Conservation (phyloP, 2,888 invertebrate species). For the Corbicula japonica region DNA sequence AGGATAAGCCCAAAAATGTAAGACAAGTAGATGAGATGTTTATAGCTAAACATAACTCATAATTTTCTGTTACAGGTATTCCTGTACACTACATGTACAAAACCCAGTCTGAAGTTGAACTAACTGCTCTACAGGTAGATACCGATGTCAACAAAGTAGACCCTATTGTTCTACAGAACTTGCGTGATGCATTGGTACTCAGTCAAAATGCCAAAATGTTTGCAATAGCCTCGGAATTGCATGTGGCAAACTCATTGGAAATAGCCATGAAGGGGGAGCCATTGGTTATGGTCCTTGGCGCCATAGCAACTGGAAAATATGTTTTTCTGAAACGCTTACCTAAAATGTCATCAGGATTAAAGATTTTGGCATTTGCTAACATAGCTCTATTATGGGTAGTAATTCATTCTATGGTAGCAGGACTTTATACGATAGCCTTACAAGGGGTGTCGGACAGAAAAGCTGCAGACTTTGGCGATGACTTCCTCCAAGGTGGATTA, state of each 20-base stretch:
- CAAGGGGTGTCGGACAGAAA: constrained; percentile 88
- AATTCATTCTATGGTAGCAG: not conserved
- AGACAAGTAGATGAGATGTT: not conserved
- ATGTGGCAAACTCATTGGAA: constrained; percentile 14
- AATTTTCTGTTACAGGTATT: constrained; percentile 26
- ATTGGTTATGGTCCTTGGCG: not conserved
- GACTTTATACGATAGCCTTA: not conserved
- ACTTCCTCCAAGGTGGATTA: constrained; percentile 91
- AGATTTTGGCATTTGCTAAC: not conserved
- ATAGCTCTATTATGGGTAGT: not conserved
- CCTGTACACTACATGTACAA: constrained; percentile 17
- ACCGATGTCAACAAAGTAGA: not conserved
- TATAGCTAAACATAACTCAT: not conserved
- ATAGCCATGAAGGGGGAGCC: not conserved
- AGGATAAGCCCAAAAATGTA: not conserved
- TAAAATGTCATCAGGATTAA: not conserved
- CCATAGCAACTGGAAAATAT: not conserved
- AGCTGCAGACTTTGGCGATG: constrained; percentile 89
- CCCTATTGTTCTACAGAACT: not conserved
- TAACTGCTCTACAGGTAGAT: not conserved
- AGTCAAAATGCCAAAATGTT: constrained; percentile 53
- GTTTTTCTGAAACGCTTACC: not conserved
- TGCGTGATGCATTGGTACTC: constrained; percentile 13
- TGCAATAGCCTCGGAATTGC: constrained; percentile 36
- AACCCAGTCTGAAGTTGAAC: constrained; percentile 6